Conservation (phyloP, 1,140 invertebrate species). For the Thaumatotibia leucotreta region DNA sequence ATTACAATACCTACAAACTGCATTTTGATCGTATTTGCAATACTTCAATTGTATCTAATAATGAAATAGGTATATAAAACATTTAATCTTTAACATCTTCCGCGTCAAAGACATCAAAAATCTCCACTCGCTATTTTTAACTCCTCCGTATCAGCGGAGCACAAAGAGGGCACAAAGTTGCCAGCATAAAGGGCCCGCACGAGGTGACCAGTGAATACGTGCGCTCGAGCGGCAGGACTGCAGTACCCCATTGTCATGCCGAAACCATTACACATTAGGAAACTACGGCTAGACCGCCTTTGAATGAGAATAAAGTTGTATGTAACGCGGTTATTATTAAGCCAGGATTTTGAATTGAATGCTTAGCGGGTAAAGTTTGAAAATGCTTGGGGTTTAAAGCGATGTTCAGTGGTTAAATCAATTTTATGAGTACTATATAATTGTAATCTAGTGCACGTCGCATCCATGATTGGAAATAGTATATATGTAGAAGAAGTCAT, state of each 20-base stretch:
- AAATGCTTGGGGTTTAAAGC: not conserved
- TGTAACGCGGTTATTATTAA: not conserved
- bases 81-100: not conserved
- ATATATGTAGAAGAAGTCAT: too few relatives aligned
- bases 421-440: too few relatives aligned
- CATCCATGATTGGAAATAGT: too few relatives aligned
- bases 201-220: slow-evolving; percentile 53
- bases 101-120: slow-evolving; percentile 23
- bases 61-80: too few relatives aligned
- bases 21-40: not conserved
- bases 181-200: slow-evolving; percentile 54
- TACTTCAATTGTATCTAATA: not conserved
- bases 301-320: slow-evolving; percentile 5
- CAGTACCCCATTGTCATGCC: slow-evolving; percentile 33
- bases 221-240: slow-evolving; percentile 45
- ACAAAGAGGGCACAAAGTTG: slow-evolving; percentile 42
- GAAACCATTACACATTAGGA: slow-evolving; percentile 37
- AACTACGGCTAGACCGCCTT: slow-evolving; percentile 9
- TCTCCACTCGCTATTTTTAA: slow-evolving; percentile 25
- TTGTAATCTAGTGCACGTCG: too few relatives aligned
- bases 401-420: too few relatives aligned
- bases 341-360: not conserved
- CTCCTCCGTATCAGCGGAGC: slow-evolving; percentile 1
- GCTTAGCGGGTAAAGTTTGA: not conserved
- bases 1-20: not conserved